These are phyloP conservation scores for Polietes domitor DNA, from an alignment of 2,888 invertebrate species.

Conservation along the genomic window DNA sequence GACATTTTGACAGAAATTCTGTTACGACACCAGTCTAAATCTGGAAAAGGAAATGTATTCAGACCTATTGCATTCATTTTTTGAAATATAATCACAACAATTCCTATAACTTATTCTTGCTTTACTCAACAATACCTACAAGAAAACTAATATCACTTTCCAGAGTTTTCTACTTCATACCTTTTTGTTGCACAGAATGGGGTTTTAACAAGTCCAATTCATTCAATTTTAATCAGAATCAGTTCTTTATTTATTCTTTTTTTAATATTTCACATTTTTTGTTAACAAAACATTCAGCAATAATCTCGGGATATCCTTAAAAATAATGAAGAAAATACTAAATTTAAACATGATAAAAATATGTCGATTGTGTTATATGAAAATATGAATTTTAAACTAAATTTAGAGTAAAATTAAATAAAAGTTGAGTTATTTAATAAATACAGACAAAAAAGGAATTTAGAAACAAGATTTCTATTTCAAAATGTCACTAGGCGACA, in stretches of 20 bases:
- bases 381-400: not conserved
- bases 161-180: no score
- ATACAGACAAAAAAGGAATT: not conserved
- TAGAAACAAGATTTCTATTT: not conserved
- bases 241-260: slow-evolving; percentile 9
- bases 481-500: no score
- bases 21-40: no score
- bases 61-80: no score
- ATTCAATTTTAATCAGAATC: slow-evolving; percentile 8
- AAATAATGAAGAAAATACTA: not conserved
- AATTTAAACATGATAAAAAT: not conserved
- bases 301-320: not conserved
- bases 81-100: no score
- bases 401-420: not conserved
- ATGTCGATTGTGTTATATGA: not conserved
- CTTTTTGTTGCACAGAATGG: no score
- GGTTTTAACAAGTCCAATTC: no score
- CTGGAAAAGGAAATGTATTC: no score
- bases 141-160: no score
- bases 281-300: not conserved
- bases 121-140: no score
- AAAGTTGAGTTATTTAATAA: not conserved
- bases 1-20: no score
- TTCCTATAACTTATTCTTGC: no score
- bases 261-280: not conserved